Conservation (phyloP, 2,797 vertebrate genomes). For the Aeoliscus strigatus region DNA sequence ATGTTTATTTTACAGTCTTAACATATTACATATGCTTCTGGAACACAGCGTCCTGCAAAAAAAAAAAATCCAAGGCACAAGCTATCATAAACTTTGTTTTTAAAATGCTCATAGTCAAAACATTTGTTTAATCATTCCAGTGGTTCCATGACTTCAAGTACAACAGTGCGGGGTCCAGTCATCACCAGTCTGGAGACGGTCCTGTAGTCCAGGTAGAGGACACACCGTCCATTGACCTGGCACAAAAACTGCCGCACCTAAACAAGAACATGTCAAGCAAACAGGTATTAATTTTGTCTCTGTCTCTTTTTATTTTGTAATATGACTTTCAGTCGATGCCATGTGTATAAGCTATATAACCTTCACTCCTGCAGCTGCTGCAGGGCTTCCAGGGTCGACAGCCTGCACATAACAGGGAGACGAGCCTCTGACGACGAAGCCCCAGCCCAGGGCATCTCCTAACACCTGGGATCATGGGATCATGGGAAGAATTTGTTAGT, state of each 20-base stretch:
- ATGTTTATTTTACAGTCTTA: neutral
- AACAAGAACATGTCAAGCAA: neutral
- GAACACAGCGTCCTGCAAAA: no score
- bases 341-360: constrained; percentile 42
- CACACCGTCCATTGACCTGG: constrained; percentile 80
- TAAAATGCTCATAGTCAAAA: no score
- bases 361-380: constrained; percentile 86
- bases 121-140: constrained; percentile 45
- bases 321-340: neutral
- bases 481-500: neutral
- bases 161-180: constrained; percentile 79
- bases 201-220: constrained; percentile 80
- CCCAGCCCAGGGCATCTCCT: constrained; percentile 86
- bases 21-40: no score
- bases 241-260: constrained; percentile 85
- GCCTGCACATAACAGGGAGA: constrained; percentile 86
- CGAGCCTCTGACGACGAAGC: constrained; percentile 83
- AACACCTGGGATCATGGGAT: constrained; percentile 71
- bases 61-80: no score
- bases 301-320: neutral
- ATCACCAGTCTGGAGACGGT: constrained; percentile 81
- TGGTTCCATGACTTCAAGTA: constrained; percentile 84
- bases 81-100: no score
- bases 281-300: neutral
- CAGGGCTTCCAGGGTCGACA: constrained; percentile 85